Percentiles rank a stretch among this genome's conserved stretches.
These are phyloP conservation scores for Eublepharis macularius DNA, from an alignment of 2,113 vertebrate species.

Conservation along the genomic window DNA sequence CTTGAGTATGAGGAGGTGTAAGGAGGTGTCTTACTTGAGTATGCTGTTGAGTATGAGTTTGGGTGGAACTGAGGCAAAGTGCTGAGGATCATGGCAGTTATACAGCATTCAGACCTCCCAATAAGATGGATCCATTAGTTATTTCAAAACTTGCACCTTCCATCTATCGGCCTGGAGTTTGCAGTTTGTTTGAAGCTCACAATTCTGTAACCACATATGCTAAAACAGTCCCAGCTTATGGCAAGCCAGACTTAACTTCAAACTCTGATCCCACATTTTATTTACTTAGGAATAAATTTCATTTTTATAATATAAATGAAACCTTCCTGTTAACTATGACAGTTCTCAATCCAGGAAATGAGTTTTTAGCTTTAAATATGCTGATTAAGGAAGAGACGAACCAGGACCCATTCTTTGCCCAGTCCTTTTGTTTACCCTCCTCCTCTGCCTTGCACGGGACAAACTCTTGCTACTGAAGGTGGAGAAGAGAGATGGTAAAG, in stretches of 20 bases:
- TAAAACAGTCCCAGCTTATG: not conserved
- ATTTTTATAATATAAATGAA: too few species aligned
- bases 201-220: not conserved
- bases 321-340: too few species aligned
- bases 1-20: not conserved
- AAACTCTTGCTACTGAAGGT: not conserved
- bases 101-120: not conserved
- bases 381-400: not conserved
- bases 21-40: not conserved
- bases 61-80: not conserved
- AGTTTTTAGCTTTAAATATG: not conserved
- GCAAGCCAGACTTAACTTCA: not conserved
- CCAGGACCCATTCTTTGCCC: not conserved
- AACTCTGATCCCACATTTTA: not conserved
- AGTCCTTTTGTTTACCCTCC: not conserved
- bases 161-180: not conserved
- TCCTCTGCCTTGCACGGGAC: not conserved
- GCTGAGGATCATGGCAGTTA: not conserved
- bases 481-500: not conserved
- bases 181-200: not conserved
- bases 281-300: too few species aligned
- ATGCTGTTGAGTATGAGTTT: not conserved
- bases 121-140: not conserved
- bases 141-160: not conserved
- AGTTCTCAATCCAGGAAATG: not conserved